phyloP scores from a whole-genome alignment of 2,797 vertebrate genomes.

The Graptemys geographica region DNA sequence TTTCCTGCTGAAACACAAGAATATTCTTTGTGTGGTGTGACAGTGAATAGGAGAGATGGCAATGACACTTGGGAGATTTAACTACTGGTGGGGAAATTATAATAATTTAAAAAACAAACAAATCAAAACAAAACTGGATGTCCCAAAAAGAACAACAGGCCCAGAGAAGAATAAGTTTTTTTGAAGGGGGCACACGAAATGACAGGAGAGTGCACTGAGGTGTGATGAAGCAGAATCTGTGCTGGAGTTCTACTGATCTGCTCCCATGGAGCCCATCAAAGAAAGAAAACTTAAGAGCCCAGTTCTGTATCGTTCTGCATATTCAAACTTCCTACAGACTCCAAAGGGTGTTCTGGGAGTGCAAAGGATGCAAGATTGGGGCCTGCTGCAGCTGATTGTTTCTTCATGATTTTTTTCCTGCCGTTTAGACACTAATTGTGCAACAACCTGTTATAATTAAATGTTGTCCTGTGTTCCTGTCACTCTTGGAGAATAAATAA shows the following conservation, averaged over 20 bases:
- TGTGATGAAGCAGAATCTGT: background rate
- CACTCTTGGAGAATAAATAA: conserved; percentile 43
- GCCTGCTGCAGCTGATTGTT: background rate
- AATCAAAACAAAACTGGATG: background rate
- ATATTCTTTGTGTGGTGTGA: conserved; percentile 60
- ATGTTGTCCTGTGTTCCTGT: background rate
- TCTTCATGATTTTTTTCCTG: conserved; percentile 3
- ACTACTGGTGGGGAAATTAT: conserved; percentile 37
- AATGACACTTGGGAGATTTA: conserved; percentile 47
- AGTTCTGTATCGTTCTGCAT: fast-evolving
- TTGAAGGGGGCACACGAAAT: background rate
- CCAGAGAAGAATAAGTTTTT: background rate
- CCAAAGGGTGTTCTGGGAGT: background rate
- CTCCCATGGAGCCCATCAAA: fast-evolving
- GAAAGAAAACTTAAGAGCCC: background rate
- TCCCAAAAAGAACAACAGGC: background rate
- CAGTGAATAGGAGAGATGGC: conserved; percentile 42
- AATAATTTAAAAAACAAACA: background rate
- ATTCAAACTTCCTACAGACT: background rate
- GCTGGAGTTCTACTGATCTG: fast-evolving
- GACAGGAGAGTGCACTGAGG: background rate
- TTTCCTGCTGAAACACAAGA: conserved; percentile 70
- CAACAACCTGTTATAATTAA: conserved; percentile 40
- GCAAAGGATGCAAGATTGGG: background rate
- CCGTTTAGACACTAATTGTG: conserved; percentile 31